Evolutionary conservation across 2,797 vertebrate genomes (phyloP), one percentile per base, ranked within the genome.

Genomic region (Remorina albescens): DNA sequence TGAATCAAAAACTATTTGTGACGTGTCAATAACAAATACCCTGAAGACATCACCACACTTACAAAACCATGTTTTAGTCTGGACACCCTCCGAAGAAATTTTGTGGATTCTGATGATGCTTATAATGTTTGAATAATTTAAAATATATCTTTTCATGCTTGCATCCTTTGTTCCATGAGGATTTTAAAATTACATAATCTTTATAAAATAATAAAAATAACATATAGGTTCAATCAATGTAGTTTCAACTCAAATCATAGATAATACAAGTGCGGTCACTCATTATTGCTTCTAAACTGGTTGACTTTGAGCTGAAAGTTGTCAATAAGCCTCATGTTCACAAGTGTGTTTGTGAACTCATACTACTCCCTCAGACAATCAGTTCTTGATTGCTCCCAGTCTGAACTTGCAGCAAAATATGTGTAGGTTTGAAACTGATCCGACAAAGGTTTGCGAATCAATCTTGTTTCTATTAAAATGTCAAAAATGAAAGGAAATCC

Each of bases 61-160:
- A 70, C 74, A 75, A 65, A 34, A 47, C 51, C 1, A 8, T 28
- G 65, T 18, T 30, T 5, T 32, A 0, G 34, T 63, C 2, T 60
- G 73, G 76, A 76, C 73, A 47, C 46, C 63, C 63, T 21, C 46
- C 18, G 39, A 18, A n/a, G 25, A 34, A 47, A 36, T n/a, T 13
- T 16, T 46, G 10, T 5, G n/a, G 6, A 54, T 18, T 54, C 11
- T 25, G 25, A 61, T n/a, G 18, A 39, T 4, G 15, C 9, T 25
- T 19, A 36, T 12, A 13, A 6, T 37, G 6, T 44, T 36, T 8
- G 2, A 36, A 9, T 4, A 13, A 8, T 36, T 36, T 36, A 2
- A 8, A 41, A 19, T 21, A n/a, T 25, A 4, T 11, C n/a, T 47
- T 25, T 74, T 39, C 10, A 61, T 8, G 37, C 16, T 15, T 39